Evolutionary conservation across 2,797 vertebrate genomes (phyloP).

Genomic region (Typhlichthys eigenmanni): DNA sequence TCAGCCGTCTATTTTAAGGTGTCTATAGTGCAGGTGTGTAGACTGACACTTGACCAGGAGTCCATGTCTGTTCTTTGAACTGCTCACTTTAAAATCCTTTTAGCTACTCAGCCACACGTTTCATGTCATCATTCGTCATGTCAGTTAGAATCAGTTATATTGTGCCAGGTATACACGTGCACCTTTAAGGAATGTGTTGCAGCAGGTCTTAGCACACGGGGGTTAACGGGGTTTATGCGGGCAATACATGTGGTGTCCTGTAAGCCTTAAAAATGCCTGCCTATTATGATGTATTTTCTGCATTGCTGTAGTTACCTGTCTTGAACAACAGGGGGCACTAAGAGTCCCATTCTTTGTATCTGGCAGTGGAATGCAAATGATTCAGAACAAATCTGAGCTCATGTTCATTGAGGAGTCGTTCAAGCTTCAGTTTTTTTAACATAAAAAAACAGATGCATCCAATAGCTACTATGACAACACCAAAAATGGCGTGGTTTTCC

Average conservation of each 20-base stretch:
- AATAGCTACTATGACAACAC: conserved; percentile 14
- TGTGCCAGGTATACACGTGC: too few relatives aligned
- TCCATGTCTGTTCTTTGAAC: conserved; percentile 10
- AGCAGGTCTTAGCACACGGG: background rate
- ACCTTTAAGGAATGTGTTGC: too few relatives aligned
- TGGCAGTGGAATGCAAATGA: background rate
- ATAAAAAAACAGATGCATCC: conserved; percentile 27
- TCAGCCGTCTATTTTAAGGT: too few relatives aligned
- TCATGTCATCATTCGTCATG: too few relatives aligned
- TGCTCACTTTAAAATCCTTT: background rate
- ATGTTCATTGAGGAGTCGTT: conserved; percentile 24
- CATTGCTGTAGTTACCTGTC: conserved; percentile 37
- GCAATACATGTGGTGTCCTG: background rate
- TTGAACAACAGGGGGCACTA: conserved; percentile 67
- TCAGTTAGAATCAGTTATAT: too few relatives aligned
- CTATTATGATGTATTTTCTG: background rate
- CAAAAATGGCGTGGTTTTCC: conserved; percentile 13
- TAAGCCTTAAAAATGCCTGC: background rate
- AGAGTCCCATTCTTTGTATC: conserved; percentile 25
- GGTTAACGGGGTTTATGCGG: background rate
- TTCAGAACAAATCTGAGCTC: conserved; percentile 28
- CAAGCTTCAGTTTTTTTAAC: conserved; percentile 26
- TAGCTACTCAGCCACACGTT: too few relatives aligned
- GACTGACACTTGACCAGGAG: conserved; percentile 22
- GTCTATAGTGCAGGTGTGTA: background rate